Evolutionary conservation across 2,888 invertebrate species (phyloP).

Genomic region (Melinopterus prodromus): DNA sequence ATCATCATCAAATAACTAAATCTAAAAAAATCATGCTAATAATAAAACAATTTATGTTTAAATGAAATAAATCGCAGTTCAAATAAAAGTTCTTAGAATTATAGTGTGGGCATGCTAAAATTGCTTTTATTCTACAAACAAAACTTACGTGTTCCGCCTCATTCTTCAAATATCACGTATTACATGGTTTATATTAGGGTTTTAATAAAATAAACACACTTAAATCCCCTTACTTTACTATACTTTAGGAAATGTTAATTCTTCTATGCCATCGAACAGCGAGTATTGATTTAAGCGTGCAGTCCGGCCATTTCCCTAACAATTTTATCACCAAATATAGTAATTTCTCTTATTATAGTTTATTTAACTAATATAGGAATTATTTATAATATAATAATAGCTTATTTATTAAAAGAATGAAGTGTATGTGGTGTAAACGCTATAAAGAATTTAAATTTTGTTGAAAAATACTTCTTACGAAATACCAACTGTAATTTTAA

Average conservation of each 20-base stretch:
- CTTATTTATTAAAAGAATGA: neutral
- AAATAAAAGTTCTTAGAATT: neutral
- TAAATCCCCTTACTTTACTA: neutral
- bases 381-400: neutral
- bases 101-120: neutral
- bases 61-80: neutral
- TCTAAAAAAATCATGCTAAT: neutral
- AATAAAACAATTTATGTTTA: neutral
- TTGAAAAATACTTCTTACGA: neutral
- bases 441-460: neutral
- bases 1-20: neutral
- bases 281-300: neutral
- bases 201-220: neutral
- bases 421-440: neutral
- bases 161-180: neutral
- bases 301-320: neutral
- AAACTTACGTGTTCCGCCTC: neutral
- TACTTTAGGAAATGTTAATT: neutral
- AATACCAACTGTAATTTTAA: neutral
- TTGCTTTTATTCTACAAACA: neutral
- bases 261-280: neutral
- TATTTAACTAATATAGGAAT: neutral
- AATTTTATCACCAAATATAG: neutral
- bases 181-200: neutral
- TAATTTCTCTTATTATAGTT: neutral